Base-by-base conservation (phyloP, 2,888 invertebrate genomes). In the Dryadula phaetusa region DNA sequence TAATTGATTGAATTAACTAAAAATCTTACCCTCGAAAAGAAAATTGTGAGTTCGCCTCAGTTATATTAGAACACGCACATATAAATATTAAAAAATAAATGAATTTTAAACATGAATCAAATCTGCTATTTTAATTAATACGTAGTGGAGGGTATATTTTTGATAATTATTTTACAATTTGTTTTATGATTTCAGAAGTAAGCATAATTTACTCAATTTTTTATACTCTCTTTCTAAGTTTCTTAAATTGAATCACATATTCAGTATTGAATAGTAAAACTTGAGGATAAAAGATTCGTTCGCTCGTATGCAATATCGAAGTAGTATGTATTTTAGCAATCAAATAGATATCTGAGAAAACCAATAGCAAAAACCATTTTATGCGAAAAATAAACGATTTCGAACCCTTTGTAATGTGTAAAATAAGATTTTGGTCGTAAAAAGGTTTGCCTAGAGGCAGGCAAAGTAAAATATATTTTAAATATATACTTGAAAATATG, bases 231-330 rank as follows among this genome's bases (percentile, higher is more conserved):
- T 53, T 6, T 20, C 8, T 22, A 14, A 34, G 53, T 34, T 6
- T 34, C 7, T 34, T 53, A 53, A 34, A 53, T 53, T 53, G 53
- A 20, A 53, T 34, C 34, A 53, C 7, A 52, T 52, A 34, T 53
- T 34, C 34, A 10, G 6, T 34, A 32, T 34, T 34, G 56, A 56
- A 56, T 10, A 10, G 22, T 46, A 46, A 37, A n/a, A 37, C 3
- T 37, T 4, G 22, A 46, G 44, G n/a, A 10, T 18, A 46, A 20
- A 18, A 14, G 44, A 20, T 40, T 56, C 37, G 22, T 40, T 40
- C 40, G 22, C 22, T 56, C n/a, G 4, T 34, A 22, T 54, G 4
- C 14, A 20, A 37, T 37, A 54, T n/a, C n/a, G 34, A 28, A 28
- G n/a, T 49, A 8, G 8, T 49, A 25, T 25, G 25, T 28, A 49